Evolutionary conservation across 2,888 invertebrate species (phyloP), one percentile per base, ranked within the genome.

Genomic region (Sphinx pinastri): DNA sequence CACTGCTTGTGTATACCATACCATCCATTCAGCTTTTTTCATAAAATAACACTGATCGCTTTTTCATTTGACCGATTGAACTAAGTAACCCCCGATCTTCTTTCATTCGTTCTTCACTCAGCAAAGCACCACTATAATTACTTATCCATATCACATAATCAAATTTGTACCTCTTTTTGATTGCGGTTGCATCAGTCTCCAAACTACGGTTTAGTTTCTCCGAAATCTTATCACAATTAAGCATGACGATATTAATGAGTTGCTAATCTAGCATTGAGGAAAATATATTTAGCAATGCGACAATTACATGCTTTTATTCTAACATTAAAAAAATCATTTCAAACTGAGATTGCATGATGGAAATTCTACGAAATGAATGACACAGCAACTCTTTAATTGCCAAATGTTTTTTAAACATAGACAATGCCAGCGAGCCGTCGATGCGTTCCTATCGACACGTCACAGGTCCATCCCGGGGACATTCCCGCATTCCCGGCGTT

Each of bases 401-500:
- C 63, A 13, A 63, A 63, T 63, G 63, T 63, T 63, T 63, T 59
- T 60, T 63, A 49, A 49, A 47, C 12, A 68, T 68, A 67, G 66
- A 70, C 67, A 68, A 68, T 59, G 38, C 69, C 79, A 76, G 81
- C 82, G 73, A 70, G 16, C 16, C 45, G 49, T 81, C 73, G 76
- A 79, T 74, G 85, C 86, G 87, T 88, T 83, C 87, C 85, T 77
- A 83, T 87, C 88, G 85, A 89, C 91, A 89, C 83, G 85, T 84
- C 87, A 84, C 87, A 78, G 78, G 83, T 77, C 85, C 87, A 91
- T 63, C 49, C 63, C 63, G 49, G 19, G 49, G 63, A 63, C 63
- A 63, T 49, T 63, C 49, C 63, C 16, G 47, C 19, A 55, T 55
- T 55, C 55, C 71, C 72, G 72, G 77, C 81, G 70, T 76, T 78